These are phyloP conservation scores for Muscina levida DNA, from an alignment of 2,888 invertebrate genomes.

Conservation along the genomic window DNA sequence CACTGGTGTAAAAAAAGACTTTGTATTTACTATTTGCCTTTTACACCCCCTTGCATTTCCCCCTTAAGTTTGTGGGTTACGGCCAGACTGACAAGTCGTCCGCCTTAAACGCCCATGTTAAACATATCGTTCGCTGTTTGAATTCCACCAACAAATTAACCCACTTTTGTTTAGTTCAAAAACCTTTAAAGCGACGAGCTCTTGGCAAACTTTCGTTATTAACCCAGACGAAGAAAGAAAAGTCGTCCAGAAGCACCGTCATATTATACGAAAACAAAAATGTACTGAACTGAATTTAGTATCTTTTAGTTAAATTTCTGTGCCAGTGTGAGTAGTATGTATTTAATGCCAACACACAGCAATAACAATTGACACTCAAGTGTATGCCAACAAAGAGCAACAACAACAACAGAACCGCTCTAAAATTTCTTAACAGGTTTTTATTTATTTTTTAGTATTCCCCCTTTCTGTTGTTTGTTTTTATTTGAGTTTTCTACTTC, in stretches of 20 bases:
- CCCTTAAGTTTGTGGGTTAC: neutral
- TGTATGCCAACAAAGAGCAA: too few relatives aligned
- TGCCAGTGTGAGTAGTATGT: too few relatives aligned
- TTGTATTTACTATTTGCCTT: too few relatives aligned
- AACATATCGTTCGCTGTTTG: too few relatives aligned
- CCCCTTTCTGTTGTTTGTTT: constrained; percentile 29
- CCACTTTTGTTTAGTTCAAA: constrained; percentile 3
- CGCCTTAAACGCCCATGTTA: too few relatives aligned
- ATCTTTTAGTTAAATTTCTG: too few relatives aligned
- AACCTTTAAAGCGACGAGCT: neutral
- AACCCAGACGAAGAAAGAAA: neutral
- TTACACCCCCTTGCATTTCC: too few relatives aligned
- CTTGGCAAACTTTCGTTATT: neutral
- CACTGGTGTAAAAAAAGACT: neutral
- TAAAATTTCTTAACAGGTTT: constrained; percentile 59
- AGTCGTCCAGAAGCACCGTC: neutral
- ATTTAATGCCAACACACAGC: too few relatives aligned
- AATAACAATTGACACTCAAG: too few relatives aligned
- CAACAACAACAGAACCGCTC: neutral
- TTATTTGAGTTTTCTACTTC: neutral
- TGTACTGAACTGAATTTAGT: too few relatives aligned
- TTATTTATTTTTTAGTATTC: constrained; percentile 17
- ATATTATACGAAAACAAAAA: too few relatives aligned
- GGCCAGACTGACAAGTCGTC: neutral
- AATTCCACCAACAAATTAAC: constrained; percentile 12